A percentile compares a stretch with the other conserved stretches of the same genome.
phyloP scores from a whole-genome alignment of 2,888 invertebrate species.

The Omphaloscelis lunosa region DNA sequence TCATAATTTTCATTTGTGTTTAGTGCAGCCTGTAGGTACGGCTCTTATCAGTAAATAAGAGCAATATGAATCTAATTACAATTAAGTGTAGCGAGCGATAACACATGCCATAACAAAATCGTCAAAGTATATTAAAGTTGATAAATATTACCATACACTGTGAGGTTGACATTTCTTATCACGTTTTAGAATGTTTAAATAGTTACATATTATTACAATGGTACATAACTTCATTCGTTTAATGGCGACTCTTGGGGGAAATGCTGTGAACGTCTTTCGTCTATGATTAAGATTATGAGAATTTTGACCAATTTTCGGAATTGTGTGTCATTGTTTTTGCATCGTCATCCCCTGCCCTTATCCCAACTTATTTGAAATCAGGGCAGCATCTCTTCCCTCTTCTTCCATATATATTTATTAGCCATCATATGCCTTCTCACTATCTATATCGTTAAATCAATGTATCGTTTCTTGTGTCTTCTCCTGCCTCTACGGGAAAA shows the following conservation, averaged over 20 bases:
- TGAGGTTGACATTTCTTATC: conserved; percentile 13
- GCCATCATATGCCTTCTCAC: background rate
- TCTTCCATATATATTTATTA: background rate
- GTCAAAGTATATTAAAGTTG: conserved; percentile 26
- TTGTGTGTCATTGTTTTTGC: background rate
- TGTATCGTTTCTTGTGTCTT: background rate
- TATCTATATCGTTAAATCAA: background rate
- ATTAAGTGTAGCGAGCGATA: conserved; percentile 48
- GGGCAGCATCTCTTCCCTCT: background rate
- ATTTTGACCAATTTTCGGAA: background rate
- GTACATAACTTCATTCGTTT: background rate
- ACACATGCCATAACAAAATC: conserved; percentile 32
- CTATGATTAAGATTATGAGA: background rate
- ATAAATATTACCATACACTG: conserved; percentile 44
- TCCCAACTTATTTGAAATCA: background rate
- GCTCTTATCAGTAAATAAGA: conserved; percentile 41
- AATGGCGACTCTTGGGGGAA: background rate
- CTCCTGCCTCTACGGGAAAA: background rate
- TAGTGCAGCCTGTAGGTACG: background rate
- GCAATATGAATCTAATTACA: conserved; percentile 45
- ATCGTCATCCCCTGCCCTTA: background rate
- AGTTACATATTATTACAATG: background rate
- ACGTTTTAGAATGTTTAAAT: background rate
- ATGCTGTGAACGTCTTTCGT: background rate
- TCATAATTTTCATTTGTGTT: background rate